Base-by-base conservation (phyloP, 1,140 invertebrate genomes). In the Bombus breviceps region DNA sequence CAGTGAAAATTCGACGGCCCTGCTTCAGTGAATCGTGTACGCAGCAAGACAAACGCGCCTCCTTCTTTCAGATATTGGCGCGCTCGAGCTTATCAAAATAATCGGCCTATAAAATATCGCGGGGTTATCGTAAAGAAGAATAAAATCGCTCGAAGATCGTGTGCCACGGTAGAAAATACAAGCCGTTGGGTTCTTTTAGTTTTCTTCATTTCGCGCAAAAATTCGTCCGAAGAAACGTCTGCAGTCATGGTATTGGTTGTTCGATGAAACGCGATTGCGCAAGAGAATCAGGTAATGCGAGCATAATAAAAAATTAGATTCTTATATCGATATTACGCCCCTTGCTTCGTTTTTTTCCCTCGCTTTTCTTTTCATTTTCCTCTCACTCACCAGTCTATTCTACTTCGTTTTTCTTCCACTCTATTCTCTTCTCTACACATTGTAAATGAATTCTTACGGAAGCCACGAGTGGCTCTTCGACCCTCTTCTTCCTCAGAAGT, bases 201-300 rank as follows among this genome's bases (percentile, higher is more conserved):
- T 34, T 8, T 28, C 8, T 47, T 66, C n/a, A 39, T 41, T 41
- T 74, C 2, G 8, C 37, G 53, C 37, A 64, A 86, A 76, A 57
- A 72, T 75, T 81, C 57, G 32, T 66, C 32, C 34, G 47, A 68
- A 53, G 34, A 32, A 59, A 74, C 5, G 39, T 39, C 37, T 79
- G 77, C 86, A 78, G 64, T 77, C 57, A 66, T 78, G 39, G 62
- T 69, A 47, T 43, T 74, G 28, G 39, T 78, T 43, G 12, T 89
- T 85, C 37, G 82, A 86, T 86, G 34, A 87, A 91, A 91, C 85
- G 81, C 82, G 80, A 88, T 85, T 88, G 86, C 84, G 88, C 86
- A 82, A 88, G 89, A 91, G 88, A 92, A 89, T 90, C 89, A 90
- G 85, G 88, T 91, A 88, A 88, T 87, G 86, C 91, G 82, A 90